Base-by-base conservation (phyloP, 2,888 invertebrate genomes). In the Sinohyriopsis cumingii region DNA sequence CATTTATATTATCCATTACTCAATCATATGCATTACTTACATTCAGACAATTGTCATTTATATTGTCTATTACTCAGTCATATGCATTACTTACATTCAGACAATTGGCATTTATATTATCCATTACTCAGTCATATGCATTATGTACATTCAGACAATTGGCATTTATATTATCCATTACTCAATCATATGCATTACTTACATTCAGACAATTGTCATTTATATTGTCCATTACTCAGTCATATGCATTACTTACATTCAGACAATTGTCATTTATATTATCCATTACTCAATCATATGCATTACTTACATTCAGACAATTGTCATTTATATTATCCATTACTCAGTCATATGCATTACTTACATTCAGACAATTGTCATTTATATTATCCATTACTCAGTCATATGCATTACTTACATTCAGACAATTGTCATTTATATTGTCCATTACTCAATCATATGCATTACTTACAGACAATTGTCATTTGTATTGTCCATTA, bases 241-340 rank as follows among this genome's bases (percentile, higher is more conserved):
- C 20, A 54, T 19, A 55, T 57, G 9, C 5, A 20, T 28, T 63
- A 89, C 90, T 89, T 83, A 92, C 92, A 90, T 97, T 97, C 65
- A 99, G 97, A 90, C 95, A 96, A 84, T 98, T 99, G 19, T 98
- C 99, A 91, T 99, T 99, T 79, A 99, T 98, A 88, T 99, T 33
- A 1, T 33, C 9, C 33, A 9, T 33, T 28, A 15, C 3, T 25
- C 33, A 20, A 28, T 59, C 9, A 28, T 20, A 55, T 57, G 12
- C 7, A 20, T 28, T 63, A 89, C 90, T 89, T 83, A 92, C 92
- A 90, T 97, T 97, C 65, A 99, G 97, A 90, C 95, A 96, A 84
- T 98, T 99, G 19, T 98, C 99, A 91, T 99, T 99, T 79, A 99
- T 98, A 89, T 99, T 99, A 90, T 99, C 98, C n/a, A n/a, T n/a